Percentiles rank a stretch among this genome's conserved stretches.
Conservation (phyloP, 1,140 invertebrate species). For the Lithobius niger region DNA sequence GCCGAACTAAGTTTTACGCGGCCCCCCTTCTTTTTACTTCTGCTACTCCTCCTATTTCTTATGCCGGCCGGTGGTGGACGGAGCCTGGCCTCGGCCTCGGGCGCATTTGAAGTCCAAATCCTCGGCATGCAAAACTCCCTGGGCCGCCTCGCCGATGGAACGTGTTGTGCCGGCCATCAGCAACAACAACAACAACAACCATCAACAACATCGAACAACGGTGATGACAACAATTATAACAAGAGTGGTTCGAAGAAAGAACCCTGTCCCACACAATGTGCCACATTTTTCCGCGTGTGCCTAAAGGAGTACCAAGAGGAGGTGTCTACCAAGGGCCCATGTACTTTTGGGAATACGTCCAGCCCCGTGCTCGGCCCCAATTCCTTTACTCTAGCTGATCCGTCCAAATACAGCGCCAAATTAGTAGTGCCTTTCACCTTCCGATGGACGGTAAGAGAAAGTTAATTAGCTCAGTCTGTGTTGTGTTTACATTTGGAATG, state of each 20-base stretch:
- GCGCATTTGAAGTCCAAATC: conserved; percentile 81
- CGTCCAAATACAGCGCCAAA: conserved; percentile 46
- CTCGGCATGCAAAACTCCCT: conserved; percentile 74
- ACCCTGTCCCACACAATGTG: conserved; percentile 46
- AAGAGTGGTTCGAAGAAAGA: conserved; percentile 4
- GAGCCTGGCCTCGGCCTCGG: conserved; percentile 48
- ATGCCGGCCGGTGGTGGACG: not conserved
- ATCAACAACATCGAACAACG: too few species aligned
- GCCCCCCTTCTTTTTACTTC: too few species aligned
- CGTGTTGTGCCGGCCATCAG: conserved; percentile 54
- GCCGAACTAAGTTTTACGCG: too few species aligned
- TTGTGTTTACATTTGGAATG: too few species aligned
- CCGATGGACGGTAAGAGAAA: conserved; percentile 75
- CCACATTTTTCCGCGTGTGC: conserved; percentile 71
- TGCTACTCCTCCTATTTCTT: too few species aligned
- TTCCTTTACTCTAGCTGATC: conserved; percentile 70
- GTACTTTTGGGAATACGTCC: conserved; percentile 76
- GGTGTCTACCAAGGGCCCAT: conserved; percentile 61
- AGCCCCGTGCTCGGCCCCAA: conserved; percentile 70
- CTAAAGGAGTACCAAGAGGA: conserved; percentile 84
- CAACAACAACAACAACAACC: too few species aligned
- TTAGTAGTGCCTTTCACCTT: conserved; percentile 72
- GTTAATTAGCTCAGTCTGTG: too few species aligned
- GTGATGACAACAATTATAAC: too few species aligned
- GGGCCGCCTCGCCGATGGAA: conserved; percentile 59